Evolutionary conservation across 2,113 vertebrate species (phyloP).

Genomic region (Paramisgurnus dabryanus): DNA sequence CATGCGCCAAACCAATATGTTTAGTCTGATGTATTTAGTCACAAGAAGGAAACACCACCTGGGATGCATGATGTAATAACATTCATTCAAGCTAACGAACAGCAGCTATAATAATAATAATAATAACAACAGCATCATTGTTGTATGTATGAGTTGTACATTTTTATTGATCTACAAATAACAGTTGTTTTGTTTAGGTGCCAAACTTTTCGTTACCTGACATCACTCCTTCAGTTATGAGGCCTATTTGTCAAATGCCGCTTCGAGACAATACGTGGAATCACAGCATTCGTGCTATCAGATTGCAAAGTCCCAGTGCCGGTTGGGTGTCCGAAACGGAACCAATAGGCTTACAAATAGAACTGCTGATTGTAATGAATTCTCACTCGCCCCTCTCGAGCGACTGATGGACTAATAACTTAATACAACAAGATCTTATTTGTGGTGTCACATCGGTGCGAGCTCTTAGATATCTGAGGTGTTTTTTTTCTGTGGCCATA

Average conservation of each 20-base stretch:
- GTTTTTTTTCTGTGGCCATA: background rate
- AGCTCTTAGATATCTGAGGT: slow-evolving; percentile 1
- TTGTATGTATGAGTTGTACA: background rate
- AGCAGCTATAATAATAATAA: background rate
- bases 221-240: slow-evolving; percentile 29
- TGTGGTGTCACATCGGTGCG: background rate
- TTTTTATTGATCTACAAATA: background rate
- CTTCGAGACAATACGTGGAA: slow-evolving; percentile 33
- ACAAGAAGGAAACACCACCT: slow-evolving; percentile 67
- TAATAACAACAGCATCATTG: background rate
- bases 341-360: slow-evolving; percentile 44
- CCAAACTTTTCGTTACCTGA: slow-evolving; percentile 11
- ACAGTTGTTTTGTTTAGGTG: background rate
- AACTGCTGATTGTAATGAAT: slow-evolving; percentile 43
- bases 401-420: slow-evolving; percentile 2
- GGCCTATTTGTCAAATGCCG: slow-evolving; percentile 31
- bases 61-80: slow-evolving; percentile 42
- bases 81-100: slow-evolving; percentile 21
- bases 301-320: slow-evolving; percentile 43
- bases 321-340: slow-evolving; percentile 44
- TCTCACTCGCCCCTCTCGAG: slow-evolving; percentile 32
- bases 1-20: slow-evolving; percentile 61
- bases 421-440: slow-evolving; percentile 35
- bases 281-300: slow-evolving; percentile 44
- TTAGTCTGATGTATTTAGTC: slow-evolving; percentile 63